phyloP scores from a whole-genome alignment of 2,888 invertebrate species.

The Smittia aterrima region DNA sequence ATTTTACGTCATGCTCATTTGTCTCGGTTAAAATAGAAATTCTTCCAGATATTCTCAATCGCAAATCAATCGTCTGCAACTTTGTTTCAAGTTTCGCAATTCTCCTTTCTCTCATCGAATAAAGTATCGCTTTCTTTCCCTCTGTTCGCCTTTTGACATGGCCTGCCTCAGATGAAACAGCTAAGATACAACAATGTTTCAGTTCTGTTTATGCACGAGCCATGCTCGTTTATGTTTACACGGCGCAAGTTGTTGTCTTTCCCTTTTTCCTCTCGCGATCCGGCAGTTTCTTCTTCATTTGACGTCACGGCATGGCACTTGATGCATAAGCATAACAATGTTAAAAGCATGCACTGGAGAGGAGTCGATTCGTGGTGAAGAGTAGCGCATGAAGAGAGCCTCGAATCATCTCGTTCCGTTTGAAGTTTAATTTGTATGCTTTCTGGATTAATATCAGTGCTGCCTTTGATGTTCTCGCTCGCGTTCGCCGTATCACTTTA shows the following conservation, averaged over 20 bases:
- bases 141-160: not conserved
- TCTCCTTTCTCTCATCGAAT: not conserved
- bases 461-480: conserved; percentile 21
- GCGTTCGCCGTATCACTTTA: conserved; percentile 12
- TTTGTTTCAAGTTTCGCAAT: not conserved
- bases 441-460: not conserved
- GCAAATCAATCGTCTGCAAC: not conserved
- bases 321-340: conserved; percentile 26
- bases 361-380: not conserved
- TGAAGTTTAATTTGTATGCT: conserved; percentile 16
- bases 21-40: too few species aligned
- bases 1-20: too few species aligned
- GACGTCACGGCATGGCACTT: conserved; percentile 18
- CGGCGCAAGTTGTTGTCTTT: not conserved
- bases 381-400: not conserved
- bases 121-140: not conserved
- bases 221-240: not conserved
- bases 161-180: not conserved
- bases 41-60: too few species aligned
- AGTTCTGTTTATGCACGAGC: conserved; percentile 32
- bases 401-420: conserved; percentile 20
- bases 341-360: conserved; percentile 1
- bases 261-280: not conserved
- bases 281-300: conserved; percentile 2
- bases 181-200: not conserved